Percentiles rank a stretch among this genome's conserved stretches.
phyloP scores from a whole-genome alignment of 1,140 invertebrate genomes.

The Procambarus virginalis region DNA sequence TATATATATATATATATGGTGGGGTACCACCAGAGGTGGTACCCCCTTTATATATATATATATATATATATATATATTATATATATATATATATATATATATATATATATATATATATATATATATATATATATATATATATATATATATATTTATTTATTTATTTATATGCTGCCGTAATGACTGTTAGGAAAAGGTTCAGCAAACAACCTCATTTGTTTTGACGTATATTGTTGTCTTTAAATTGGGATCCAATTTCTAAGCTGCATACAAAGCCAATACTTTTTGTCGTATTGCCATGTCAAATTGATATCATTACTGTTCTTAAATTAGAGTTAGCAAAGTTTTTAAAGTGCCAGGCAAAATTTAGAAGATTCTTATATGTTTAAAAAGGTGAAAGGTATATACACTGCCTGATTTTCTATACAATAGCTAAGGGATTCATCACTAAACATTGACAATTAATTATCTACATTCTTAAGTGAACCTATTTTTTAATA shows the following conservation, averaged over 20 bases:
- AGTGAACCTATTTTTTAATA: background rate
- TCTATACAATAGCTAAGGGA: background rate
- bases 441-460: background rate
- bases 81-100: conserved; percentile 27
- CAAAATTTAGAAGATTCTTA: background rate
- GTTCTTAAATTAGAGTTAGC: background rate
- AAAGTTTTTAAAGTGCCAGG: background rate
- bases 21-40: no score
- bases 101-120: conserved; percentile 30
- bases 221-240: no score
- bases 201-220: no score
- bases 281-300: background rate
- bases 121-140: conserved; percentile 23
- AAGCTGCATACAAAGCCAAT: background rate
- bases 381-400: background rate
- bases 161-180: background rate
- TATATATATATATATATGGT: no score
- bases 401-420: background rate
- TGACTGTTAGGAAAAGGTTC: no score
- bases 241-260: no score
- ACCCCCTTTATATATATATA: background rate
- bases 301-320: no score
- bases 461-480: background rate
- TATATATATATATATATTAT: background rate
- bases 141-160: conserved; percentile 24